These are phyloP conservation scores for Agrochola macilenta DNA, from an alignment of 2,888 invertebrate species.

Conservation along the genomic window DNA sequence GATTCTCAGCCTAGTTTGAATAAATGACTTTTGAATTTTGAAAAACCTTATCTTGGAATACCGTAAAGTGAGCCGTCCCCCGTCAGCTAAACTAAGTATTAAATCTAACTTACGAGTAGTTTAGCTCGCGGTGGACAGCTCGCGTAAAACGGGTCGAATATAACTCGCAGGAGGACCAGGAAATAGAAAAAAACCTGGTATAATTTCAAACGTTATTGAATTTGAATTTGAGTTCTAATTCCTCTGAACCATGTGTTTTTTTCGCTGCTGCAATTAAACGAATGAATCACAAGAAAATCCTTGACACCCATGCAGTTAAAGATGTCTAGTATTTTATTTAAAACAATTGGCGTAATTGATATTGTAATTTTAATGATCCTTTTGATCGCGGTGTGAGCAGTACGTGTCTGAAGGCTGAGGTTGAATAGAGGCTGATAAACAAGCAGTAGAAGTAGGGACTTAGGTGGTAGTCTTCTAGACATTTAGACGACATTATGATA, in stretches of 20 bases:
- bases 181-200: too few relatives aligned
- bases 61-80: too few relatives aligned
- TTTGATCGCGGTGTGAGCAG: not conserved
- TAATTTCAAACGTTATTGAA: too few relatives aligned
- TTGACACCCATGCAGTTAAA: slow-evolving; percentile 17
- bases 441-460: not conserved
- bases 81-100: too few relatives aligned
- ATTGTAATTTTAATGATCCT: slow-evolving; percentile 30
- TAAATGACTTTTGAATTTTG: too few relatives aligned
- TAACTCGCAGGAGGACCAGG: too few relatives aligned
- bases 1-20: too few relatives aligned
- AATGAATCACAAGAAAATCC: slow-evolving; percentile 20
- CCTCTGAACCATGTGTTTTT: not conserved
- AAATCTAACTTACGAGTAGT: too few relatives aligned
- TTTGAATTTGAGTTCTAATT: not conserved
- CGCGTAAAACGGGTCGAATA: too few relatives aligned
- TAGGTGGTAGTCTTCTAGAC: not conserved
- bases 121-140: too few relatives aligned
- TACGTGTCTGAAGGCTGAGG: not conserved
- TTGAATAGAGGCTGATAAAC: not conserved
- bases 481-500: not conserved
- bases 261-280: not conserved
- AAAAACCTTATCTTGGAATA: too few relatives aligned
- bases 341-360: slow-evolving; percentile 36
- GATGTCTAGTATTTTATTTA: slow-evolving; percentile 32